A percentile compares a stretch with the other conserved stretches of the same genome.
phyloP scores from a whole-genome alignment of 2,113 vertebrate species.

The Orcinus orca region DNA sequence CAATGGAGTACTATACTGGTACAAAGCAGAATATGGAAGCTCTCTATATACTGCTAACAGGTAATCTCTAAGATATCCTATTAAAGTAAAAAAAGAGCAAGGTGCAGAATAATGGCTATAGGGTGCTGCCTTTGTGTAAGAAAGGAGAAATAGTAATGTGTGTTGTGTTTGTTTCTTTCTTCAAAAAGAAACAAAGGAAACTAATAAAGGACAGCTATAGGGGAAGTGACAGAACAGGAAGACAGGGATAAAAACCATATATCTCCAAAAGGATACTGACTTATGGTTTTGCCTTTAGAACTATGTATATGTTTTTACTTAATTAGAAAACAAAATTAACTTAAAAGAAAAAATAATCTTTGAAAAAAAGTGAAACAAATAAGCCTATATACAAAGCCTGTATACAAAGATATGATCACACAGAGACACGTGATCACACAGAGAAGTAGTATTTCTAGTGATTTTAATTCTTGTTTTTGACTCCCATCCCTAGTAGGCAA shows the following conservation, averaged over 20 bases:
- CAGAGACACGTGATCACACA: neutral
- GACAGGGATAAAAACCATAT: neutral
- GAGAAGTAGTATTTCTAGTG: neutral
- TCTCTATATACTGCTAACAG: neutral
- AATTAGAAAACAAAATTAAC: slow-evolving; percentile 20
- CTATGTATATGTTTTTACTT: neutral
- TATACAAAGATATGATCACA: neutral
- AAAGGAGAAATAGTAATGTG: neutral
- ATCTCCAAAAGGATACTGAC: neutral
- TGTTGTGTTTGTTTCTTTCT: neutral
- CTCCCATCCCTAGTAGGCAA: neutral
- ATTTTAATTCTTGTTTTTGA: slow-evolving; percentile 33
- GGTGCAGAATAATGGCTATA: neutral
- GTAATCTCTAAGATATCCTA: neutral
- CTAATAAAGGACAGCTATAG: neutral
- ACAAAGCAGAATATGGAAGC: neutral
- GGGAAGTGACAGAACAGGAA: slow-evolving; percentile 17
- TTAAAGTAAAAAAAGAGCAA: neutral
- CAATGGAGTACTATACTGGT: neutral
- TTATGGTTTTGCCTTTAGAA: neutral
- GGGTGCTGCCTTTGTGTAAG: neutral
- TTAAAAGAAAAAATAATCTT: neutral
- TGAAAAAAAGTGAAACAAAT: neutral
- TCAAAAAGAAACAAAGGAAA: slow-evolving; percentile 26
- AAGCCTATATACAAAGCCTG: neutral